Conservation (phyloP, 1,140 invertebrate species). For the Schlechtendalia chinensis region DNA sequence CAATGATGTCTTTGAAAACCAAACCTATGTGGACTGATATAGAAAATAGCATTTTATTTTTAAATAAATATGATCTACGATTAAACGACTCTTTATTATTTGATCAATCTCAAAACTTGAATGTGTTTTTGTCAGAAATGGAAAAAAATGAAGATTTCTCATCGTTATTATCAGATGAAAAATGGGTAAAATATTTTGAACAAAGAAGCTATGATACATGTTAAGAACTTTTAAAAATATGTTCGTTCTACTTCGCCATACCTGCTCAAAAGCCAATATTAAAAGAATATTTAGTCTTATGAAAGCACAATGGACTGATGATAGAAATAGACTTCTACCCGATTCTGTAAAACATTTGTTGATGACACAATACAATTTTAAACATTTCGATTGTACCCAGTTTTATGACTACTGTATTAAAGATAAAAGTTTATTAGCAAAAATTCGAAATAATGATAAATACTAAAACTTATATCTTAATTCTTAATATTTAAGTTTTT, state of each 20-base stretch:
- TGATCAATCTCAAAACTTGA: conserved; percentile 4
- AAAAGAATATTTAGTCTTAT: conserved; percentile 2
- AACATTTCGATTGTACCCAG: background rate
- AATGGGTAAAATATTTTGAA: background rate
- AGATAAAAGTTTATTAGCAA: background rate
- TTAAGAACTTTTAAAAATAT: no score
- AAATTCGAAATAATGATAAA: no score
- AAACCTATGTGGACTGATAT: conserved; percentile 5
- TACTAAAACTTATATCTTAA: no score
- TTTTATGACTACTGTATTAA: conserved; percentile 7
- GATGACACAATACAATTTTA: conserved; percentile 14
- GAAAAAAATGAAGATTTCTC: conserved; percentile 4
- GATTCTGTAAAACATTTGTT: background rate
- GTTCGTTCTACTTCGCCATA: no score
- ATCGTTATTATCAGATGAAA: conserved; percentile 1
- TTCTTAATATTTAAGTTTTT: no score
- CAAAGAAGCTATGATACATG: background rate
- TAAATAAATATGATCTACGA: conserved; percentile 9
- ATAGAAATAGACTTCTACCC: conserved; percentile 9
- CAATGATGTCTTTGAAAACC: background rate
- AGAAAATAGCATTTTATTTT: conserved; percentile 3
- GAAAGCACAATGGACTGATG: conserved; percentile 10
- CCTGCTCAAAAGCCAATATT: background rate
- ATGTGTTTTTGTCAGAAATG: background rate
- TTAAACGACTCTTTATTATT: conserved; percentile 1